Evolutionary conservation across 2,888 invertebrate species (phyloP), one percentile per base, ranked within the genome.

Genomic region (Eucriotettix oculatus): DNA sequence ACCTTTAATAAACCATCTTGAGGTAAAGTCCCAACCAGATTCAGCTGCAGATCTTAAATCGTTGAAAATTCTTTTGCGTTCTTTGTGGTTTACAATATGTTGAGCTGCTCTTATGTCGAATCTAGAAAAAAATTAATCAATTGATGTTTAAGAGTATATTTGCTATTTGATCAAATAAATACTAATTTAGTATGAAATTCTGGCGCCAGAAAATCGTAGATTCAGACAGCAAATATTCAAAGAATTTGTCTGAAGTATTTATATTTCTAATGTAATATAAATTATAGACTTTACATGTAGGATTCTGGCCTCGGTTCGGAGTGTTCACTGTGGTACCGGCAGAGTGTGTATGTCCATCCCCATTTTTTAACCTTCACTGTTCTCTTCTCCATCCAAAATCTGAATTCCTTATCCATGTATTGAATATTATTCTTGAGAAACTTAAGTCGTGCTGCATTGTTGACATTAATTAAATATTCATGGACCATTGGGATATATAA

Each of bases 11-110:
- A 90, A 89, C 95, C 95, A 96, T 56, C 96, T 78, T 1, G 87
- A 85, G 0, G 91, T 91, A 74, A 95, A 97, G 71, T 97, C 96
- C 95, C 95, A 95, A 1, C 97, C 97, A 0, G 91, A 92, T 72
- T 96, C 96, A 0, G 94, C 94, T 0, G 87, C 94, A 0, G 94
- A 85, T 68, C 92, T 92, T 41, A 96, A 69, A 70, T 95, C 87
- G 0, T 88, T 84, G 71, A 89, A 93, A 66, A 88, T 58, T 12
- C 83, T 78, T 56, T 79, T 74, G 64, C 75, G 75, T 56, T 77
- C 75, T 53, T 74, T 7, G 7, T 29, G 29, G 7, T 29, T 7
- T 7, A 29, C 7, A 29, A 29, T 7, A 5, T 29, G 29, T 29
- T 29, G 29, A 29, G 29, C 29, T 29, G 7, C 29, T 29, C 3